phyloP scores from a whole-genome alignment of 2,797 vertebrate genomes.

The Antrozous pallidus region DNA sequence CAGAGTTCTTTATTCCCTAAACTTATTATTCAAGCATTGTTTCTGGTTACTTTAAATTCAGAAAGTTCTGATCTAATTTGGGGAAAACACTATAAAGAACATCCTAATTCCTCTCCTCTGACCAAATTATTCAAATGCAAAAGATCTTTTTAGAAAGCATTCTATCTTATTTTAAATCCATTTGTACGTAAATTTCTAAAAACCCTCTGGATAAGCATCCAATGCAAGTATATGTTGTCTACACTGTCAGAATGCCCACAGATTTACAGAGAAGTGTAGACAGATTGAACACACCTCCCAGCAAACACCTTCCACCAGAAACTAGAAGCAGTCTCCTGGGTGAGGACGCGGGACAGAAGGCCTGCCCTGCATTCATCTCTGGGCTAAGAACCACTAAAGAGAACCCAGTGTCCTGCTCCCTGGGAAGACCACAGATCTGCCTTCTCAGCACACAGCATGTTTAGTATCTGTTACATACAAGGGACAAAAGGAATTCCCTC shows the following conservation, averaged over 20 bases:
- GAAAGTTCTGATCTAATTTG: slow-evolving; percentile 36
- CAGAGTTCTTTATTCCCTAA: background rate
- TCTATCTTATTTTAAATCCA: slow-evolving; percentile 37
- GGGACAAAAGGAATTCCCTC: background rate
- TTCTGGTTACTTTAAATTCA: slow-evolving; percentile 47
- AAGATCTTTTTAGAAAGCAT: background rate
- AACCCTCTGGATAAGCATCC: background rate
- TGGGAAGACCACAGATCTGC: background rate
- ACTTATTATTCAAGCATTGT: background rate
- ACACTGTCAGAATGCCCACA: background rate
- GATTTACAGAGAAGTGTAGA: background rate
- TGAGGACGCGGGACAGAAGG: background rate
- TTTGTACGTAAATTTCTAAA: background rate
- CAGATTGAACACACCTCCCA: background rate
- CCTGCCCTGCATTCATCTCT: background rate
- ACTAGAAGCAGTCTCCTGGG: background rate
- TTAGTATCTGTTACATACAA: background rate
- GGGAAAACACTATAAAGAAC: slow-evolving; percentile 23
- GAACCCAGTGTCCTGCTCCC: background rate
- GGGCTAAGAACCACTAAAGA: background rate
- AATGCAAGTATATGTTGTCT: background rate
- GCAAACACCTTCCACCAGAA: background rate
- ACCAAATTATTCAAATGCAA: slow-evolving; percentile 54
- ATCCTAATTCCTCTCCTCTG: slow-evolving; percentile 1
- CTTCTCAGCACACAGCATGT: background rate